Percentiles rank a stretch among this genome's conserved stretches.
These are phyloP conservation scores for Fulica atra DNA, from an alignment of 2,113 vertebrate genomes.

Conservation along the genomic window DNA sequence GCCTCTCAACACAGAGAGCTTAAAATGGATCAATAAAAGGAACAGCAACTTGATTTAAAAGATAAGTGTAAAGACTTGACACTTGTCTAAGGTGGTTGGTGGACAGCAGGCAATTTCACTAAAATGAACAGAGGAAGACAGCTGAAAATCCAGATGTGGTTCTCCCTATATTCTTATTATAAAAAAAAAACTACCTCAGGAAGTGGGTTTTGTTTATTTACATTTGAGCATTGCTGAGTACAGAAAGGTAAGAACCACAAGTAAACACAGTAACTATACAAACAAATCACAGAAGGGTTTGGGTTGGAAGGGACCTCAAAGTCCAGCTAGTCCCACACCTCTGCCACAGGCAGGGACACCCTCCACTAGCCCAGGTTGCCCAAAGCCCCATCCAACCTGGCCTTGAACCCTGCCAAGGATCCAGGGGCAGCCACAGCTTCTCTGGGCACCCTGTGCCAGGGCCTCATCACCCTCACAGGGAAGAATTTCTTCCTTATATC, in stretches of 20 bases:
- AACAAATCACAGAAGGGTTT: neutral
- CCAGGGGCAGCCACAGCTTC: too few species aligned
- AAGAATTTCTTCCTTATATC: too few species aligned
- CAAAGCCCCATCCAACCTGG: too few species aligned
- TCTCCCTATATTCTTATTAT: neutral
- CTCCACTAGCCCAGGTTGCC: too few species aligned
- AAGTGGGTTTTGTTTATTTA: neutral
- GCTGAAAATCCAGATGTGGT: neutral
- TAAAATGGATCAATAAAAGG: neutral
- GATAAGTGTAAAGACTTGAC: neutral
- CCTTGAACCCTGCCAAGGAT: too few species aligned
- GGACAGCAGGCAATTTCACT: neutral
- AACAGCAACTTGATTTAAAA: neutral
- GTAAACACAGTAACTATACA: neutral
- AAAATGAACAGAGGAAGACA: neutral
- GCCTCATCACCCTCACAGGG: too few species aligned
- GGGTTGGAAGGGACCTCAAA: too few species aligned
- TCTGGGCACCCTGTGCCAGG: too few species aligned
- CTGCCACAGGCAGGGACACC: too few species aligned
- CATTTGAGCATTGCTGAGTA: neutral
- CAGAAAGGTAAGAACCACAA: neutral
- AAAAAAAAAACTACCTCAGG: neutral
- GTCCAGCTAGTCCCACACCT: too few species aligned
- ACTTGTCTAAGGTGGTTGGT: neutral
- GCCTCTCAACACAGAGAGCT: neutral